phyloP scores from a whole-genome alignment of 1,140 invertebrate genomes.

The Eumaeus atala region DNA sequence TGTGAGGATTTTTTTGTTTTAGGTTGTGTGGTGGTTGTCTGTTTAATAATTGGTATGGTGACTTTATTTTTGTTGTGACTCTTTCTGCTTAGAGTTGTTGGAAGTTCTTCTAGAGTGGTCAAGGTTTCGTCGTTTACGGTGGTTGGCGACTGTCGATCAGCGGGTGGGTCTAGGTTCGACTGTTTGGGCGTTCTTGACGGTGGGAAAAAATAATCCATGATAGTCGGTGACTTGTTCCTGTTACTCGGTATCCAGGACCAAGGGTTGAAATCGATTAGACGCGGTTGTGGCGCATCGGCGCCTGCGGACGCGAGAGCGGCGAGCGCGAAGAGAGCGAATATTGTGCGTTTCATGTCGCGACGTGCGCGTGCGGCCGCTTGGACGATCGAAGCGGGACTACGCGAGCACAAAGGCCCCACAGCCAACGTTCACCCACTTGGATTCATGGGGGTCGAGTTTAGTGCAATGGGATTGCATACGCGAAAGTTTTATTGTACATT shows the following conservation, averaged over 20 bases:
- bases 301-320: constrained; percentile 40
- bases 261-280: constrained; percentile 61
- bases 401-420: constrained; percentile 37
- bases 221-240: constrained; percentile 62
- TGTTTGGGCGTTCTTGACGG: constrained; percentile 69
- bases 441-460: constrained; percentile 43
- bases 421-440: constrained; percentile 48
- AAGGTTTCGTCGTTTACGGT: constrained; percentile 38
- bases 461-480: constrained; percentile 31
- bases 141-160: constrained; percentile 48
- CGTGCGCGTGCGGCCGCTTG: constrained; percentile 62
- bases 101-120: constrained; percentile 44
- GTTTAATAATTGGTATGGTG: constrained; percentile 42
- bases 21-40: constrained; percentile 43
- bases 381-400: constrained; percentile 60
- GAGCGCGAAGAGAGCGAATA: constrained; percentile 48
- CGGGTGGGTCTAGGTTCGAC: constrained; percentile 54
- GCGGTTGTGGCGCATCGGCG: constrained; percentile 45
- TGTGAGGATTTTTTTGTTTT: constrained; percentile 53
- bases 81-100: constrained; percentile 52
- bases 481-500: constrained; percentile 24
- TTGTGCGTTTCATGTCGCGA: constrained; percentile 48
- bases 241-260: constrained; percentile 65
- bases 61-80: constrained; percentile 62
- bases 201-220: constrained; percentile 73